Conservation (phyloP, 2,888 invertebrate genomes). For the Melieria picta region DNA sequence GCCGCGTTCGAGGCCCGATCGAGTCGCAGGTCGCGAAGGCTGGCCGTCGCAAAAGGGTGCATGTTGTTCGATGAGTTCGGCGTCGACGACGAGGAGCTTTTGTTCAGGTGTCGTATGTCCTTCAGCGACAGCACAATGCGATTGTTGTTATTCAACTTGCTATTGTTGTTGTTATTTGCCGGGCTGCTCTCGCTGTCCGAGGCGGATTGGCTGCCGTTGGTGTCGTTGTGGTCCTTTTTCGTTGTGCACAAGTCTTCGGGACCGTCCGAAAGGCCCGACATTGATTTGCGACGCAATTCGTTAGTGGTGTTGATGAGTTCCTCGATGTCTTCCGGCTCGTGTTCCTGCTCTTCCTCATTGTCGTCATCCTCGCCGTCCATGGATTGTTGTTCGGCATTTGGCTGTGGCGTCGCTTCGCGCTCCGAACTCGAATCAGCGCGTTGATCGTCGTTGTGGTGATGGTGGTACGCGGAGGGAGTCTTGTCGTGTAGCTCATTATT, state of each 20-base stretch:
- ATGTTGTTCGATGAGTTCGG: constrained; percentile 44
- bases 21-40: constrained; percentile 52
- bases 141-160: constrained; percentile 60
- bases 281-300: constrained; percentile 57
- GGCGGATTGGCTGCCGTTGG: constrained; percentile 45
- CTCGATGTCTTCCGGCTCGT: constrained; percentile 58
- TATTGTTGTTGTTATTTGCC: constrained; percentile 54
- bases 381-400: not conserved
- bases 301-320: constrained; percentile 59
- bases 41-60: constrained; percentile 55
- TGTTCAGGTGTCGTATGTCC: constrained; percentile 65
- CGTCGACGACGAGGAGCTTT: constrained; percentile 57
- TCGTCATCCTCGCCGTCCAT: constrained; percentile 65
- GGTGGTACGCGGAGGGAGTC: not conserved
- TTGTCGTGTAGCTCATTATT: constrained; percentile 33
- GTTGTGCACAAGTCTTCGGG: constrained; percentile 66
- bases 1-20: constrained; percentile 45
- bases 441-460: constrained; percentile 11
- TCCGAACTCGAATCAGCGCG: not conserved
- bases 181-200: constrained; percentile 52
- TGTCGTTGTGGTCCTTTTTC: constrained; percentile 52
- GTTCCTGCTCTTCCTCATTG: constrained; percentile 48
- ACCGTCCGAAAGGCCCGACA: constrained; percentile 58
- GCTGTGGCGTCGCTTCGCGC: constrained; percentile 7
- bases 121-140: constrained; percentile 65